Conservation (phyloP, 2,888 invertebrate species). For the Nebria salina region DNA sequence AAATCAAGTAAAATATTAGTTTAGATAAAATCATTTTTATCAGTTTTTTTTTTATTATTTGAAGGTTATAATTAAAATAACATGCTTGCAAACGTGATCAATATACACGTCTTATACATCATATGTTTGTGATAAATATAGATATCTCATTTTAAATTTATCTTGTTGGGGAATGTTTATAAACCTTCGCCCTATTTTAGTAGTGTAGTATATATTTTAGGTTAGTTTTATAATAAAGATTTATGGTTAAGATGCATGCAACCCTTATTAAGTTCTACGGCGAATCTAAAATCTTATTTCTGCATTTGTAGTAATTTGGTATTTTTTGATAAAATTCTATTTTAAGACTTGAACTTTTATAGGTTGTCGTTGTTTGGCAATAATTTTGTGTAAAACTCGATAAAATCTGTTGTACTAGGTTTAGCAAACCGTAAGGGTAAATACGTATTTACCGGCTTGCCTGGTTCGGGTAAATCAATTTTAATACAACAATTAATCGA, state of each 20-base stretch:
- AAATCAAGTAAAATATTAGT: not conserved
- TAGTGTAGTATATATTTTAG: no score
- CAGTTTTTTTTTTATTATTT: not conserved
- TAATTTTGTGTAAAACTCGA: not conserved
- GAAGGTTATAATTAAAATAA: constrained; percentile 4
- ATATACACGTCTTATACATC: no score
- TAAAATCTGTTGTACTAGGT: constrained; percentile 51
- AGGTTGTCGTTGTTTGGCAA: not conserved
- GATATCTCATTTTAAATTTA: no score
- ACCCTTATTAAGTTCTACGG: no score
- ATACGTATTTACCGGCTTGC: constrained; percentile 60
- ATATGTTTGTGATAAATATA: no score
- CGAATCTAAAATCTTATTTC: no score
- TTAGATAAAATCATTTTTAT: not conserved
- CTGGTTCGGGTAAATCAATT: constrained; percentile 61
- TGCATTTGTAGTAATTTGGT: no score
- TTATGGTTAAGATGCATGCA: no score
- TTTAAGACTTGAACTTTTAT: not conserved
- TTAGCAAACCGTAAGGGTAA: constrained; percentile 56
- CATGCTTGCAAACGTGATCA: not conserved
- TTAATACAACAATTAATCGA: constrained; percentile 59
- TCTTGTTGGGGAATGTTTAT: no score
- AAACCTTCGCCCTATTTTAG: no score
- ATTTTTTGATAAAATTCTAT: no score
- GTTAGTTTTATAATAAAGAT: no score